Evolutionary conservation across 2,113 vertebrate genomes (phyloP).

Genomic region (Thunnus thynnus): DNA sequence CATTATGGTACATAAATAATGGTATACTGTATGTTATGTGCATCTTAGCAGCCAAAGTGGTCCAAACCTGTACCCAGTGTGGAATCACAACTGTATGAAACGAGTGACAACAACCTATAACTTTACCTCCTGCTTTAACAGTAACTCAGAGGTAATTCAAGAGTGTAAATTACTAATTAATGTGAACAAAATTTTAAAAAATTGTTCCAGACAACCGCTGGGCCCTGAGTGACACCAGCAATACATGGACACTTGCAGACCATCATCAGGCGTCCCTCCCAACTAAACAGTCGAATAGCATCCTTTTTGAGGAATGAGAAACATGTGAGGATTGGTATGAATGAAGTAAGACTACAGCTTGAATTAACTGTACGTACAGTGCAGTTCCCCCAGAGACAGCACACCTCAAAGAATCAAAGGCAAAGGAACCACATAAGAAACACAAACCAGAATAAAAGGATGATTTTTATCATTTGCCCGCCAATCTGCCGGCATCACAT

Average conservation of each 20-base stretch:
- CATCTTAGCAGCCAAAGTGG: not conserved
- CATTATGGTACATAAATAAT: not conserved
- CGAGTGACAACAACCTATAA: not conserved
- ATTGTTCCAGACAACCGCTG: not conserved
- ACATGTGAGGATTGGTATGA: not conserved
- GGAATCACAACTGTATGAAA: not conserved
- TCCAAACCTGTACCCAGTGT: not conserved
- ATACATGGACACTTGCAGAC: not conserved
- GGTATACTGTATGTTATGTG: not conserved
- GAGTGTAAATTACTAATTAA: not conserved
- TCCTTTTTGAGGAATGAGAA: not conserved
- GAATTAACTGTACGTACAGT: conserved; percentile 16
- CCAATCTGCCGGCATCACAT: conserved; percentile 3
- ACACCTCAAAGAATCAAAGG: conserved; percentile 30
- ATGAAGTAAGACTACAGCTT: not conserved
- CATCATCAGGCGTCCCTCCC: not conserved
- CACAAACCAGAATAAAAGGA: conserved; percentile 6
- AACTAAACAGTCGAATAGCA: not conserved
- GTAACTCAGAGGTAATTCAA: not conserved
- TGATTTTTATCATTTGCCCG: conserved; percentile 11
- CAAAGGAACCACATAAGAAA: conserved; percentile 20
- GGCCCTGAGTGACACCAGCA: not conserved
- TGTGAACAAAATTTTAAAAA: not conserved
- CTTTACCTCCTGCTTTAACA: not conserved
- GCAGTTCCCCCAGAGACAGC: not conserved